phyloP scores from a whole-genome alignment of 1,140 invertebrate genomes.

The Dinoponera quadriceps region DNA sequence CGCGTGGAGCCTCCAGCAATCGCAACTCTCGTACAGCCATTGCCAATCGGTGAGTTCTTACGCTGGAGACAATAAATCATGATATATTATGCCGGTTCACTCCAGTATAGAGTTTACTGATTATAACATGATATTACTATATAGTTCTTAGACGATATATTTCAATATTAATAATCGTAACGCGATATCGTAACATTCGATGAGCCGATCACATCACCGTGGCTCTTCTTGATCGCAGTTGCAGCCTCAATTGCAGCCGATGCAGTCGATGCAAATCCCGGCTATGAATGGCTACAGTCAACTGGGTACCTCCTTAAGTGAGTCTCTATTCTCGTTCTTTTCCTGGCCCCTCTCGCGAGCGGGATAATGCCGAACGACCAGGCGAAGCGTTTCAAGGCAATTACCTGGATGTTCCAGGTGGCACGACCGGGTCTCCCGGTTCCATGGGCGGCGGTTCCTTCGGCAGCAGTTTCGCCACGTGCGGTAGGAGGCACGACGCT shows the following conservation, averaged over 20 bases:
- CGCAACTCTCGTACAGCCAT: constrained; percentile 80
- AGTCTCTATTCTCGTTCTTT: constrained; percentile 69
- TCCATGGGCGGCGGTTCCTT: constrained; percentile 80
- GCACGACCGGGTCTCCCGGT: constrained; percentile 75
- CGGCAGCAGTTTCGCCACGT: constrained; percentile 76
- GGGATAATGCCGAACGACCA: constrained; percentile 72
- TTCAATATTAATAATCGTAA: too few relatives aligned
- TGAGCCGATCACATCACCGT: not conserved
- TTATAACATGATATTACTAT: too few relatives aligned
- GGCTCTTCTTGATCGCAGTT: constrained; percentile 72
- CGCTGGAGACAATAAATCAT: not conserved
- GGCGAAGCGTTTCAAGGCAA: constrained; percentile 84
- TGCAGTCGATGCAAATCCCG: constrained; percentile 84
- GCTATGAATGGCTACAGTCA: constrained; percentile 85
- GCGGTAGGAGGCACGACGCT: constrained; percentile 78
- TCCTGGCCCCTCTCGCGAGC: not conserved
- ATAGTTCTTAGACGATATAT: too few relatives aligned
- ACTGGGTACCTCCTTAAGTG: constrained; percentile 81
- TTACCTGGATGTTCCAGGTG: constrained; percentile 84
- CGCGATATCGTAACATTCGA: too few relatives aligned
- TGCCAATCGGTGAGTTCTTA: constrained; percentile 78
- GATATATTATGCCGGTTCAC: too few relatives aligned
- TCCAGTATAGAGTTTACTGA: too few relatives aligned
- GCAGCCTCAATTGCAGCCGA: constrained; percentile 82
- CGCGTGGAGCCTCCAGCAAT: constrained; percentile 81